Evolutionary conservation across 2,113 vertebrate genomes (phyloP).

Genomic region (Mobula birostris): DNA sequence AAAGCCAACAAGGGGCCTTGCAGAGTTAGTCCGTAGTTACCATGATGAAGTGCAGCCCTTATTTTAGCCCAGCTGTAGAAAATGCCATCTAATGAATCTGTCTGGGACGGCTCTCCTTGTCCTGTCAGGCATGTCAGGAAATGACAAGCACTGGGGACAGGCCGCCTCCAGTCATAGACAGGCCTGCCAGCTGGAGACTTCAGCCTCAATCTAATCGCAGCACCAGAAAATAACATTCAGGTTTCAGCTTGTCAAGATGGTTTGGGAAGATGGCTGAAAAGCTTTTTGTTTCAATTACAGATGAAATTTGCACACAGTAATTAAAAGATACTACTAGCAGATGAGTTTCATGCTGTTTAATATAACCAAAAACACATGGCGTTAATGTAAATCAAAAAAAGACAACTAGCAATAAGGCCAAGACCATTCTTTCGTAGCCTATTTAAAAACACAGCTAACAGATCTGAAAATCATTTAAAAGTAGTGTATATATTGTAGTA

Average conservation of each 20-base stretch:
- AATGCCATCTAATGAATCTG: conserved; percentile 99
- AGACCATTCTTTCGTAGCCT: conserved; percentile 6
- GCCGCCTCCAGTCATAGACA: conserved; percentile 95
- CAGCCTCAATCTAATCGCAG: conserved; percentile 98
- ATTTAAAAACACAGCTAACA: conserved; percentile 15
- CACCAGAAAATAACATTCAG: conserved; percentile 82
- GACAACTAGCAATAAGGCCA: conserved; percentile 34
- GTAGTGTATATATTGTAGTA: not conserved
- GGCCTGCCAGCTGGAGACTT: conserved; percentile 98
- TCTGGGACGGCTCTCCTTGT: conserved; percentile 97
- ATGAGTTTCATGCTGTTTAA: conserved; percentile 46
- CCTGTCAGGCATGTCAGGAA: conserved; percentile 98
- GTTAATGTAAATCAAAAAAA: conserved; percentile 49
- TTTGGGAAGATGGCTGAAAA: conserved; percentile 61
- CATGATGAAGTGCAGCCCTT: conserved; percentile 72
- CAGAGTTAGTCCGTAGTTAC: conserved; percentile 55
- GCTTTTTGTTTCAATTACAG: conserved; percentile 72
- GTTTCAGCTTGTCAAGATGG: conserved; percentile 81
- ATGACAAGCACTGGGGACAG: conserved; percentile 96
- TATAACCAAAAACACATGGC: conserved; percentile 46
- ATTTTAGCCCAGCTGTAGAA: conserved; percentile 93
- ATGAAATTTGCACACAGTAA: conserved; percentile 54
- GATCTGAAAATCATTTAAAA: conserved; percentile 29
- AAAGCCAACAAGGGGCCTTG: conserved; percentile 71
- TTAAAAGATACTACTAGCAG: conserved; percentile 55